Base-by-base conservation (phyloP, 2,888 invertebrate genomes). In the Eristalinus aeneus region DNA sequence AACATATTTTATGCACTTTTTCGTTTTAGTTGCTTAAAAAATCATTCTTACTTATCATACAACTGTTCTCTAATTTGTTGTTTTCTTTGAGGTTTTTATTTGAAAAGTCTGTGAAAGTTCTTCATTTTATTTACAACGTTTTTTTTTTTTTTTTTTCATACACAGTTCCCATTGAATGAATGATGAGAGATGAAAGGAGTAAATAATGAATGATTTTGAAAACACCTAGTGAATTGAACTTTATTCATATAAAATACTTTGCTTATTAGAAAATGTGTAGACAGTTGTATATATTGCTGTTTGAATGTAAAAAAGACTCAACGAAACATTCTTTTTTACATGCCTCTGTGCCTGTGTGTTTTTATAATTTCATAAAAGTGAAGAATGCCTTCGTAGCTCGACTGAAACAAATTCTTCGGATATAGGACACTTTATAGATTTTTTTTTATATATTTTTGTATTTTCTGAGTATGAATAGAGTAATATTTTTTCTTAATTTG, bases 51-150 rank as follows among this genome's bases (percentile, higher is more conserved):
- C 20, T 60, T 32, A 32, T 39, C 27, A 36, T 74, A 60, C 58
- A 53, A 79, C 65, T 58, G 34, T 67, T 56, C n/a, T n/a, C n/a
- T n/a, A n/a, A n/a, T 60, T 63, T 74, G 39, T 31, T 56, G 16
- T 27, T 39, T 73, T 39, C 31, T 69, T 58, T 22, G 36, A 69
- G 67, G 32, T 61, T 46, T 20, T 36, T 64, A 54, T 56, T 64
- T 64, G 53, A 73, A 72, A 68, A 22, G 46, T 61, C 22, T 32
- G 46, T 39, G 16, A 16, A 72, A 63, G 54, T 53, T 32, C 60
- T 64, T 74, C 16, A 36, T 16, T 64, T 76, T 46, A 69, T 75
- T 54, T 69, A 69, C 34, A 56, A 75, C 31, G 11, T 6, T 36
- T 32, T 32, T 34, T 56, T 27, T 46, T 34, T 31, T 3, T 36